Conservation (phyloP, 2,888 invertebrate species). For the Aspidapion aeneum region DNA sequence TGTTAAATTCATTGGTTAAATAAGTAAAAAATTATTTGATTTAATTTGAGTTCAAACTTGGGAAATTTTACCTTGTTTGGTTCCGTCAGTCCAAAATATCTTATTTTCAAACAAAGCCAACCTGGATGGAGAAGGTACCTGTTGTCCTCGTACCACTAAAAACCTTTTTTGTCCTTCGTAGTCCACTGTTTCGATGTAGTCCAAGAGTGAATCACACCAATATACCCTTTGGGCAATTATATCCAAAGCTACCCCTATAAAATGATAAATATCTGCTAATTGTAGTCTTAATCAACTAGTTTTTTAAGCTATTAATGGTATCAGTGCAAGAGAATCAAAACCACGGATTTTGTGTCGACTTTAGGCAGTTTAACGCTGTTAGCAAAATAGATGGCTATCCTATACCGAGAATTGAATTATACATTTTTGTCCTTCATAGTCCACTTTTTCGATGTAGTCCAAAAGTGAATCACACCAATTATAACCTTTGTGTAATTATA, state of each 20-base stretch:
- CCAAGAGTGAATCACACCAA: conserved; percentile 94
- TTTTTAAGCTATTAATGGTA: too few relatives aligned
- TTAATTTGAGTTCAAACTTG: too few relatives aligned
- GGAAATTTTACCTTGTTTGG: conserved; percentile 53
- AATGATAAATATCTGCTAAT: too few relatives aligned
- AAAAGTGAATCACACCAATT: conserved; percentile 95
- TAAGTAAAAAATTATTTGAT: too few relatives aligned
- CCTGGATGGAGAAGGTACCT: conserved; percentile 82
- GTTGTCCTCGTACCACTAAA: conserved; percentile 75
- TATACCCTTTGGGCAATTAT: conserved; percentile 86
- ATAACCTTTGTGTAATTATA: conserved; percentile 83
- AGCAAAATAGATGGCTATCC: too few relatives aligned
- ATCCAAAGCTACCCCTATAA: conserved; percentile 69
- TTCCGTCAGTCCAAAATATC: conserved; percentile 89
- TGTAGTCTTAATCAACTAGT: too few relatives aligned
- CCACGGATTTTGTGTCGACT: too few relatives aligned
- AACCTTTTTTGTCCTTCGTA: conserved; percentile 84
- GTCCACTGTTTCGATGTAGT: conserved; percentile 94
- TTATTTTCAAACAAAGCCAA: conserved; percentile 81
- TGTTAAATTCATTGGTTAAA: not conserved
- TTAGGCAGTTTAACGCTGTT: too few relatives aligned
- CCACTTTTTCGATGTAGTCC: conserved; percentile 94
- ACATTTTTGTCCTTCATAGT: conserved; percentile 84
- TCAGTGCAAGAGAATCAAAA: too few relatives aligned
- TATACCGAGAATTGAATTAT: too few relatives aligned